Conservation (phyloP, 2,113 vertebrate species). For the Ranitomeya variabilis region DNA sequence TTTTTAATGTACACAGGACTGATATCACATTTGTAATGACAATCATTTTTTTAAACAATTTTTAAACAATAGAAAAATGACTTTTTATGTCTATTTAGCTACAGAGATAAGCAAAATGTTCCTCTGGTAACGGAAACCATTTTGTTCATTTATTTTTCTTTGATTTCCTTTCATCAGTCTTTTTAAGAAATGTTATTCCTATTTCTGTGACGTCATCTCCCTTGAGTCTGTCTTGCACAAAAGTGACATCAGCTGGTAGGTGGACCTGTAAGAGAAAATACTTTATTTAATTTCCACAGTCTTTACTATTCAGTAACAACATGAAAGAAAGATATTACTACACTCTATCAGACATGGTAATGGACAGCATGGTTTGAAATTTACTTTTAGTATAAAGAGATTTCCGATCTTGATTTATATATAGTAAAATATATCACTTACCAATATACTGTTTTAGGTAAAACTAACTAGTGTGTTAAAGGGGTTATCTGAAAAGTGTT, state of each 20-base stretch:
- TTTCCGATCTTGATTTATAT: too few species aligned
- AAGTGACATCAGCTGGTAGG: constrained; percentile 76
- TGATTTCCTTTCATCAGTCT: constrained; percentile 71
- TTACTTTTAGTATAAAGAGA: too few species aligned
- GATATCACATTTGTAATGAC: neutral
- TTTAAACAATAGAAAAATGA: neutral
- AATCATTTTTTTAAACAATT: neutral
- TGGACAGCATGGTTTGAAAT: too few species aligned
- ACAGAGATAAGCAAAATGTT: neutral
- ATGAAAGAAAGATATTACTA: neutral
- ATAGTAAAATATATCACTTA: too few species aligned
- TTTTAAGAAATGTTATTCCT: constrained; percentile 76
- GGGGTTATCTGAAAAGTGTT: too few species aligned
- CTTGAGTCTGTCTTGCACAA: constrained; percentile 77
- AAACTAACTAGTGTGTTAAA: too few species aligned
- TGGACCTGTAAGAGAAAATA: constrained; percentile 69
- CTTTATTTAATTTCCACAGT: neutral
- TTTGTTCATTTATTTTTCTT: constrained; percentile 70
- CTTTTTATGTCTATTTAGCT: neutral
- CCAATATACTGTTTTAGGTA: too few species aligned
- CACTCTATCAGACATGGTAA: neutral
- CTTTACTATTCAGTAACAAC: neutral
- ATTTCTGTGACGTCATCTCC: constrained; percentile 80
- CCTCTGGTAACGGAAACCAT: neutral
- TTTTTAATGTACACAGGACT: neutral